These are phyloP conservation scores for Tretioscincus oriximinensis DNA, from an alignment of 2,113 vertebrate species.

Conservation along the genomic window DNA sequence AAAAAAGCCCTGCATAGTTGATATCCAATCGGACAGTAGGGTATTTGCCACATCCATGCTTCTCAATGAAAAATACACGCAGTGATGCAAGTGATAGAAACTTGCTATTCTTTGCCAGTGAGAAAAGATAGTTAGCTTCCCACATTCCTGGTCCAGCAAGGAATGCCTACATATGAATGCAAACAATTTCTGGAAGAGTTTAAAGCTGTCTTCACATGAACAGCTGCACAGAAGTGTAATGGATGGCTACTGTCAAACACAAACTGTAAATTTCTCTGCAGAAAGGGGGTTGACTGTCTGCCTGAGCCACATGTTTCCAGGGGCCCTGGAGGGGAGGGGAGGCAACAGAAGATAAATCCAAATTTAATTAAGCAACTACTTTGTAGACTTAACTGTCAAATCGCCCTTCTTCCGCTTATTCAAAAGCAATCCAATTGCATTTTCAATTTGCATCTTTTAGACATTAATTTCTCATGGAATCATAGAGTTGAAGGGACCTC, in stretches of 20 bases:
- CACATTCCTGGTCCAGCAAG: constrained; percentile 11
- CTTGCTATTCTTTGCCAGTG: background rate
- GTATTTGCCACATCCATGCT: background rate
- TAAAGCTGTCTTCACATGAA: constrained; percentile 76
- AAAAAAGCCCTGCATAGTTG: too few relatives aligned
- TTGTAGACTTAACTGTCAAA: constrained; percentile 11
- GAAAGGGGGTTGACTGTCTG: constrained; percentile 12
- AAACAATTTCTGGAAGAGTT: constrained; percentile 74
- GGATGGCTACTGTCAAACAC: constrained; percentile 58
- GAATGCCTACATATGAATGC: constrained; percentile 65
- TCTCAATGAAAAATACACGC: background rate
- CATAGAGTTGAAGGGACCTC: too few relatives aligned
- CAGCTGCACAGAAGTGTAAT: constrained; percentile 72
- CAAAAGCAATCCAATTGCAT: constrained; percentile 1
- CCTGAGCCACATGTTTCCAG: background rate
- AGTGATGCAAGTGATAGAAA: constrained; percentile 1
- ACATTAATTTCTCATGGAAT: constrained; percentile 16
- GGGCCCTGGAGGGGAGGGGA: background rate
- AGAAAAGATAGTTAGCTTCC: background rate
- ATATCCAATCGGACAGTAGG: background rate
- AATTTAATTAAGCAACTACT: constrained; percentile 24
- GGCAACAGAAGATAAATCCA: constrained; percentile 1
- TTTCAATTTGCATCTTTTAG: constrained; percentile 22
- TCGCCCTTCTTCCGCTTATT: constrained; percentile 16
- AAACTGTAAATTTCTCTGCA: constrained; percentile 47